These are phyloP conservation scores for Bombycilla garrulus DNA, from an alignment of 2,113 vertebrate genomes.

Conservation along the genomic window DNA sequence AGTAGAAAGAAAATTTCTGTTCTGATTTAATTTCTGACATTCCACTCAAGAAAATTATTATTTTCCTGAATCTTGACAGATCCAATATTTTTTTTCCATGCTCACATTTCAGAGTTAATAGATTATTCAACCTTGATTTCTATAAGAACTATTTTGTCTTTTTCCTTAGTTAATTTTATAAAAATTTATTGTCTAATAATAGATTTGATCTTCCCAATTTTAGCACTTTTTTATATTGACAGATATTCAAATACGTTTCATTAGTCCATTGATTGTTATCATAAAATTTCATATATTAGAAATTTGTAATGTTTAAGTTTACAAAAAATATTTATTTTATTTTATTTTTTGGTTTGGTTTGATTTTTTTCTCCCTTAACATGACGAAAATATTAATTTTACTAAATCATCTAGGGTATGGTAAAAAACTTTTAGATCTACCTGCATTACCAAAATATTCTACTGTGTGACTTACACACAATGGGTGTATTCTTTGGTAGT, in stretches of 20 bases:
- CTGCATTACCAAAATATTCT: background rate
- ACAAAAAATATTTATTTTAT: background rate
- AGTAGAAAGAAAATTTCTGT: background rate
- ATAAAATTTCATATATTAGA: background rate
- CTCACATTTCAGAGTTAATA: background rate
- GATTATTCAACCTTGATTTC: background rate
- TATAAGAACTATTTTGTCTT: accelerated
- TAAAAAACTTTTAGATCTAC: background rate
- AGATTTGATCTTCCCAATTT: background rate
- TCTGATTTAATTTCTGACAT: background rate
- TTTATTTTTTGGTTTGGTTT: background rate
- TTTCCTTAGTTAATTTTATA: background rate
- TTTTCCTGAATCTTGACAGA: background rate
- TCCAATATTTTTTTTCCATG: background rate
- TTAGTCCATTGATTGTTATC: background rate
- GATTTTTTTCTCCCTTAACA: background rate
- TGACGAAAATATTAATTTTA: background rate
- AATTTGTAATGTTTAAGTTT: background rate
- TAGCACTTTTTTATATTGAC: background rate
- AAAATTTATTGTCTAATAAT: background rate
- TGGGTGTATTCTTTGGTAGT: background rate
- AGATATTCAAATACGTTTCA: background rate
- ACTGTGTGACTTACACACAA: background rate
- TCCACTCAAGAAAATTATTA: background rate
- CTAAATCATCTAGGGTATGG: background rate